Base-by-base conservation (phyloP, 2,113 vertebrate genomes). In the Zosterops lateralis region DNA sequence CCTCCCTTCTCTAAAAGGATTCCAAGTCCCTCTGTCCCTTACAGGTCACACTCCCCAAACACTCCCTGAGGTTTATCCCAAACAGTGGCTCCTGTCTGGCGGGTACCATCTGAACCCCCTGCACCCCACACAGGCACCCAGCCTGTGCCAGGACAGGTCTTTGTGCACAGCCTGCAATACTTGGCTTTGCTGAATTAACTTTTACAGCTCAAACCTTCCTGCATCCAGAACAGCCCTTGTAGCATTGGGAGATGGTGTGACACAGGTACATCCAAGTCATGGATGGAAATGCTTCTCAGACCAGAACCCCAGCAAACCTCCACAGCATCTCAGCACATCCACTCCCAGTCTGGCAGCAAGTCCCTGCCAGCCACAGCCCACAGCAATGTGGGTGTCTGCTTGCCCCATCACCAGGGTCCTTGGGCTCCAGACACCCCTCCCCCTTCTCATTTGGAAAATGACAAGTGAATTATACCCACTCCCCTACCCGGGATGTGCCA, bases 41-140 rank as follows among this genome's bases (percentile, higher is more conserved):
- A 51, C 45, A 44, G 28, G 11, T 61, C 26, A 40, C 0, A 0
- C 18, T 81, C 42, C 70, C 50, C 36, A 60, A 67, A 75, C 1
- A 2, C 16, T 38, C 64, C 50, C 60, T 54, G 48, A 89, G 9
- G 32, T 31, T 64, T 21, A 24, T 72, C 32, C 36, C 44, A 40
- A 15, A 22, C 0, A 0, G 40, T 44, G 44, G 28, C 32, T 79
- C 45, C 84, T 47, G 51, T 32, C 40, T 1, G 2, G 14, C 0
- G 0, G 2, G 4, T 18, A 24, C 36, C 65, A 90, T 7, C 21
- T 0, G 2, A 48, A 87, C 13, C 9, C 25, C 24, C 64, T 36
- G 38, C 48, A 42, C 2, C 1, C 3, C 7, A 34, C 29, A 8
- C 11, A 6, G 32, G 29, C 56, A 77, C 25, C 14, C 2, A 1